A percentile compares a stretch with the other conserved stretches of the same genome.
These are phyloP conservation scores for Hippoglossus hippoglossus DNA, from an alignment of 2,797 vertebrate species.

Conservation along the genomic window DNA sequence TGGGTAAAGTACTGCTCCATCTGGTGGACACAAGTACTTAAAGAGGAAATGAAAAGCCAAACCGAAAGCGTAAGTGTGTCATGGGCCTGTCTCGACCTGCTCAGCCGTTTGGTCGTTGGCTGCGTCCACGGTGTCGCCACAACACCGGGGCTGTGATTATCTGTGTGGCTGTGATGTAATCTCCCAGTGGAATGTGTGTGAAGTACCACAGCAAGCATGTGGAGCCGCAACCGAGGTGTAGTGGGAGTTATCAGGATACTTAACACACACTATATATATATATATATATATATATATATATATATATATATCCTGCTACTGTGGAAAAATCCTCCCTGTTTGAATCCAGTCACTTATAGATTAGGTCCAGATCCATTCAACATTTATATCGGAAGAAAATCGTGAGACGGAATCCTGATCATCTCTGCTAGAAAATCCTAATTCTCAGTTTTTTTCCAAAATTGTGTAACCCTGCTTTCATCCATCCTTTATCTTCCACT, in stretches of 20 bases:
- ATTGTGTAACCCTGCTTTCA: not conserved
- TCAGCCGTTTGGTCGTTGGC: conserved; percentile 2
- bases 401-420: too few species aligned
- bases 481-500: too few species aligned
- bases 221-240: not conserved
- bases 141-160: too few species aligned
- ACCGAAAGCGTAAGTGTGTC: not conserved
- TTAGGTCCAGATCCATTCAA: too few species aligned
- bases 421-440: too few species aligned
- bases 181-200: conserved; percentile 13
- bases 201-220: not conserved
- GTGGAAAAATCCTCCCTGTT: too few species aligned
- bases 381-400: too few species aligned
- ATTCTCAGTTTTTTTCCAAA: too few species aligned
- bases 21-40: conserved; percentile 47
- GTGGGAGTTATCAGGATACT: not conserved
- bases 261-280: not conserved
- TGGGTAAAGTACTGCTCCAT: conserved; percentile 66
- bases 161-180: not conserved
- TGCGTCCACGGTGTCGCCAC: not conserved
- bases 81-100: conserved; percentile 2
- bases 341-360: too few species aligned
- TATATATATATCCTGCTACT: not conserved
- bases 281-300: too few species aligned
- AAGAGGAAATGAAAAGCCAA: not conserved